Evolutionary conservation across 2,888 invertebrate species (phyloP), one percentile per base, ranked within the genome.

Genomic region (Drosophila diplacantha): DNA sequence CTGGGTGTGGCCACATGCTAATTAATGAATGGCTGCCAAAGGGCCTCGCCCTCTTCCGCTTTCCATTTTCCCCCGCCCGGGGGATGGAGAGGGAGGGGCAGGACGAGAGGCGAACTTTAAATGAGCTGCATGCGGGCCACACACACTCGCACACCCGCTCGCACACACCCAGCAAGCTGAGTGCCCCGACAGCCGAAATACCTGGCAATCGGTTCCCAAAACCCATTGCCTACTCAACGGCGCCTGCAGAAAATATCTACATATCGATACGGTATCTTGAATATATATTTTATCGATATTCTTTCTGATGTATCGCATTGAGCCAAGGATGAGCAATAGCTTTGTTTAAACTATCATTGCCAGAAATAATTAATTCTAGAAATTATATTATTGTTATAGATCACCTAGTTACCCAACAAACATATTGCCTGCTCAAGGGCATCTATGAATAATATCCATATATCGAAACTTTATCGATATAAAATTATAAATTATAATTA

Each of bases 1-100:
- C 59, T 71, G 78, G 83, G 81, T 72, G 76, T 77, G 83, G 70
- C 81, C 81, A 61, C 75, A 77, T 76, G 76, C 81, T 83, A 81
- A 77, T 77, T 77, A 77, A 77, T 77, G 83, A 83, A 77, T 66
- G 72, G 66, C 69, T 79, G 80, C 59, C 74, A 74, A 71, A 76
- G 62, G 66, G 5, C 51, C 47, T 61, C 59, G 61, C 72, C 70
- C 59, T 52, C 58, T 59, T 34, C 46, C 46, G 34, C 53, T 35
- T 12, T 18, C 3, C n/a, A 8, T 5, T 18, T 49, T 9, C 32
- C 51, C 55, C 46, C 39, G 43, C 29, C 26, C 12, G 14, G 16
- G 31, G 6, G 26, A 44, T 12, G 39, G 20, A 34, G 18, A 8
- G 16, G 38, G 20, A 3, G 20, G 16, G 16, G 51, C 16, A 24